A percentile compares a stretch with the other conserved stretches of the same genome.
phyloP scores from a whole-genome alignment of 2,888 invertebrate species.

The Pollenia amentaria region DNA sequence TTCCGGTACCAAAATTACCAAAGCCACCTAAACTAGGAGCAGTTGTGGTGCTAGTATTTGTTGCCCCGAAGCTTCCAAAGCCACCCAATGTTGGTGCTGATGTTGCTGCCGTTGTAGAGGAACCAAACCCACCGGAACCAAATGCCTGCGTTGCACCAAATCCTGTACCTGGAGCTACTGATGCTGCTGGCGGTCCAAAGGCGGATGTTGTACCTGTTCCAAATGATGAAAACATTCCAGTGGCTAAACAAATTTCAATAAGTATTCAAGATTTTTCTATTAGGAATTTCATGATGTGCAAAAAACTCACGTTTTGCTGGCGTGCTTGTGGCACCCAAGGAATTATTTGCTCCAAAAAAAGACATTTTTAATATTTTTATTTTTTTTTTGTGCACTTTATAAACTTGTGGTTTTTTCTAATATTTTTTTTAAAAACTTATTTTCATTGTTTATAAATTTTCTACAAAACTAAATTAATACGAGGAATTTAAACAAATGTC shows the following conservation, averaged over 20 bases:
- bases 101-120: constrained; percentile 73
- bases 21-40: constrained; percentile 82
- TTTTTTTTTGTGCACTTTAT: neutral
- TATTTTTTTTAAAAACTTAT: constrained; percentile 5
- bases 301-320: constrained; percentile 86
- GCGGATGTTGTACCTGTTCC: constrained; percentile 71
- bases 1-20: constrained; percentile 79
- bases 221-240: constrained; percentile 80
- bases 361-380: constrained; percentile 79
- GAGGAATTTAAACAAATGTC: constrained; percentile 19
- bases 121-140: constrained; percentile 79
- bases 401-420: constrained; percentile 1
- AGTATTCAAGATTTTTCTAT: constrained; percentile 29
- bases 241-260: constrained; percentile 77
- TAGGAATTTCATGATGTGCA: constrained; percentile 50
- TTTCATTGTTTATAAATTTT: constrained; percentile 22
- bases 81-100: constrained; percentile 80
- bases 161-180: constrained; percentile 41
- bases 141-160: constrained; percentile 75
- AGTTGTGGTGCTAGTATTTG: constrained; percentile 68
- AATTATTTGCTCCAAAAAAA: constrained; percentile 83
- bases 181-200: constrained; percentile 75
- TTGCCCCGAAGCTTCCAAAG: constrained; percentile 78
- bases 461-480: constrained; percentile 6
- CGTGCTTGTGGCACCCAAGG: constrained; percentile 85